A percentile compares a stretch with the other conserved stretches of the same genome.
Conservation (phyloP, 1,140 invertebrate species). For the Thaumatotibia leucotreta region DNA sequence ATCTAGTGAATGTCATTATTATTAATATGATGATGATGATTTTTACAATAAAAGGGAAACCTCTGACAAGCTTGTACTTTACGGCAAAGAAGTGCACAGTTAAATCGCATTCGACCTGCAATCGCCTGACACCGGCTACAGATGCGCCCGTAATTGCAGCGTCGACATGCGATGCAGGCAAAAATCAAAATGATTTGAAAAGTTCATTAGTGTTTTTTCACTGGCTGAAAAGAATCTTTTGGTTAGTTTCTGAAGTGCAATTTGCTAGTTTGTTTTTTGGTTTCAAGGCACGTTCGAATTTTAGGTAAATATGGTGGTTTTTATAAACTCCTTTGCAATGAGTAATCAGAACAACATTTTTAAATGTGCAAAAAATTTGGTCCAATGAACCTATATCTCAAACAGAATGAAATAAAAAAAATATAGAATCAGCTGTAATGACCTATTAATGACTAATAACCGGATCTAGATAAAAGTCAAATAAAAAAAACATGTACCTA, state of each 20-base stretch:
- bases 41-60: too few relatives aligned
- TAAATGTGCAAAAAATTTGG: too few relatives aligned
- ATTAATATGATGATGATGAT: too few relatives aligned
- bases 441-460: too few relatives aligned
- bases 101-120: not conserved
- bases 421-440: too few relatives aligned
- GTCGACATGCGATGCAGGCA: slow-evolving; percentile 5
- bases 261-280: not conserved
- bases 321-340: not conserved
- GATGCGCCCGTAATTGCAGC: not conserved
- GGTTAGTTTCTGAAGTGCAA: not conserved
- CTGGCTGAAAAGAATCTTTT: not conserved
- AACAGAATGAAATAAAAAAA: too few relatives aligned
- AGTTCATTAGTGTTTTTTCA: slow-evolving; percentile 5
- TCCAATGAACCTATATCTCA: too few relatives aligned
- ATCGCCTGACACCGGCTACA: slow-evolving; percentile 7
- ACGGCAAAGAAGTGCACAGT: not conserved
- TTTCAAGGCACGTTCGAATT: not conserved
- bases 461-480: too few relatives aligned
- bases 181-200: slow-evolving; percentile 11
- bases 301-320: not conserved
- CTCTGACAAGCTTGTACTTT: not conserved
- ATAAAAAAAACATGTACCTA: too few relatives aligned
- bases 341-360: too few relatives aligned
- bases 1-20: too few relatives aligned